Evolutionary conservation across 2,113 vertebrate species (phyloP).

Genomic region (Phocoena sinus): DNA sequence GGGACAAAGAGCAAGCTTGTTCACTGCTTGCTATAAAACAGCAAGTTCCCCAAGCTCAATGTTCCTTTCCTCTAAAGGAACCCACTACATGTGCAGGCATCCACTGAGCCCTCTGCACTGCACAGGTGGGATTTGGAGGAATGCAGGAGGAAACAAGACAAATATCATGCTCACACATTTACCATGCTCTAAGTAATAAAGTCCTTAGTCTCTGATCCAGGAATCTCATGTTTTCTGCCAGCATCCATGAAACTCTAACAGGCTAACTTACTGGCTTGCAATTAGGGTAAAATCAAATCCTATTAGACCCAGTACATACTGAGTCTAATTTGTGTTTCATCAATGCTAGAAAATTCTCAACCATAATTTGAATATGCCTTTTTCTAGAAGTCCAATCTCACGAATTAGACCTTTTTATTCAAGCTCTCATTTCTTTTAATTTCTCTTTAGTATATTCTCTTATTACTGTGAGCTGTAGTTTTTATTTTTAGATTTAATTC

Average conservation of each 20-base stretch:
- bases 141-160: background rate
- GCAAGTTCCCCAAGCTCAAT: background rate
- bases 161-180: background rate
- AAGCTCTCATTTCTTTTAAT: background rate
- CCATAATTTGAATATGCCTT: background rate
- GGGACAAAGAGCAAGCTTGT: background rate
- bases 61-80: background rate
- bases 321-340: background rate
- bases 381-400: background rate
- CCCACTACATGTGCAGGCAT: background rate
- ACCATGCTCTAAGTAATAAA: background rate
- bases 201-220: background rate
- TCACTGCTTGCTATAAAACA: background rate
- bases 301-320: background rate
- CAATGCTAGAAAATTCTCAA: background rate
- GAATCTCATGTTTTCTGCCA: background rate
- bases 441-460: background rate
- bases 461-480: background rate
- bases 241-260: background rate
- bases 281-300: background rate
- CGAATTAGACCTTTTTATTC: background rate
- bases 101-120: background rate
- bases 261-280: background rate
- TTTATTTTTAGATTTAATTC: background rate
- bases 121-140: background rate